Conservation (phyloP, 1,140 invertebrate genomes). For the Probaryconus sp. region DNA sequence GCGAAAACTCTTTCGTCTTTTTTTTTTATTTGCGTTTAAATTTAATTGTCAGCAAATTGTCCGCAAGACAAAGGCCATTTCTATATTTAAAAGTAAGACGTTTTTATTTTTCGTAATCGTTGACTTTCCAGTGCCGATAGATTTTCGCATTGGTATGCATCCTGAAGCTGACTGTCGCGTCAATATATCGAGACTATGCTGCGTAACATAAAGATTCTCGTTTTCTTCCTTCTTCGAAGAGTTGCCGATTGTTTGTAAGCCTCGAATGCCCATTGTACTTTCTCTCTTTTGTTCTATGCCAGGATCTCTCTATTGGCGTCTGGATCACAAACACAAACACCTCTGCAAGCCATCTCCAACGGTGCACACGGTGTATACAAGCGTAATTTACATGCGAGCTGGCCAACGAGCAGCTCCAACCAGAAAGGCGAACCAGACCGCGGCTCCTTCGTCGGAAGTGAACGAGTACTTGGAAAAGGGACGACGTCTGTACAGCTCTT, state of each 20-base stretch:
- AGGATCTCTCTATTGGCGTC: conserved; percentile 11
- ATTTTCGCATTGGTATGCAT: conserved; percentile 63
- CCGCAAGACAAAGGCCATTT: neutral
- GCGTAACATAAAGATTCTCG: conserved; percentile 29
- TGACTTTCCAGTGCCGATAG: conserved; percentile 54
- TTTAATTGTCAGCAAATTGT: too few relatives aligned
- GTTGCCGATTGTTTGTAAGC: conserved; percentile 4
- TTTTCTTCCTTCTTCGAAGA: conserved; percentile 9
- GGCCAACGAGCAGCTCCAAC: conserved; percentile 29
- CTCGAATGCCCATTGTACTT: neutral
- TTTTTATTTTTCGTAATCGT: conserved; percentile 1
- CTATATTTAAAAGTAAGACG: neutral
- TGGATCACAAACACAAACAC: conserved; percentile 4
- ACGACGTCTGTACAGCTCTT: conserved; percentile 60
- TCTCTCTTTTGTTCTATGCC: conserved; percentile 20
- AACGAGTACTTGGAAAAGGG: conserved; percentile 52
- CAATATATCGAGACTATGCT: conserved; percentile 27
- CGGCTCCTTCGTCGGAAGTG: conserved; percentile 32
- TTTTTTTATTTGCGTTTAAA: too few relatives aligned
- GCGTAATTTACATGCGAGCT: conserved; percentile 64
- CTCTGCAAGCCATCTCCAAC: too few relatives aligned
- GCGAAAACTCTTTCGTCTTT: neutral
- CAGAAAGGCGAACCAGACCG: conserved; percentile 18
- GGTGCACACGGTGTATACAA: conserved; percentile 11
- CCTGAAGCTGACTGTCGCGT: conserved; percentile 40